Evolutionary conservation across 2,888 invertebrate species (phyloP), one percentile per base, ranked within the genome.

Genomic region (Callyntrura sp.): DNA sequence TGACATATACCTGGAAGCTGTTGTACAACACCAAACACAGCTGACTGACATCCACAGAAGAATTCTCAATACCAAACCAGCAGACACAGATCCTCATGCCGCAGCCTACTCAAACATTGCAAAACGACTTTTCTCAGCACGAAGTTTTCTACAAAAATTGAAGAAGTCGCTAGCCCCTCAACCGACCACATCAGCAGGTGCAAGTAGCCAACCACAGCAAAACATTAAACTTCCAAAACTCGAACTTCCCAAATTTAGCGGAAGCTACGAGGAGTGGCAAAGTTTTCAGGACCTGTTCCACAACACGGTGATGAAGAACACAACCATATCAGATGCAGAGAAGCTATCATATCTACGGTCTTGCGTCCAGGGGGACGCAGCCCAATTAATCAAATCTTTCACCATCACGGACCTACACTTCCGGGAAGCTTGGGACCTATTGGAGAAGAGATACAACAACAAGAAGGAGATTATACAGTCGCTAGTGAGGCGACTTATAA

Each of bases 261-360:
- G 92, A 11, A 62, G 83, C 2, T 90, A 85, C 57, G 55, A 76
- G 11, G 87, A 90, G 0, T 92, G 92, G 91, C 65, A 48, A 11
- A 70, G 85, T 0, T 92, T 91, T 23, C 35, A 51, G 4, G 91
- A 91, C 51, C 70, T 90, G 0, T 92, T 91, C 57, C 6, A 4
- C 0, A 48, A 90, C 0, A 28, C 79, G 0, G 60, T 91, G 6
- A 17, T 70, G 20, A 65, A 55, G 0, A 90, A 88, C 48, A 1
- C 11, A 14, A 23, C 11, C 9, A 12, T 90, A 1, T 65, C 85
- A 1, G 88, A 68, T 14, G 48, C 84, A 4, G 76, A 92, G 57
- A 90, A 91, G n/a, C 17, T 92, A 6, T 60, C 81, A 23, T 90
- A 92, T 25, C 28, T 92, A 4, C 85, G 84, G 17, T 45, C 78